Percentiles rank a stretch among this genome's conserved stretches.
phyloP scores from a whole-genome alignment of 2,888 invertebrate species.

The Drosophila peninsularis region DNA sequence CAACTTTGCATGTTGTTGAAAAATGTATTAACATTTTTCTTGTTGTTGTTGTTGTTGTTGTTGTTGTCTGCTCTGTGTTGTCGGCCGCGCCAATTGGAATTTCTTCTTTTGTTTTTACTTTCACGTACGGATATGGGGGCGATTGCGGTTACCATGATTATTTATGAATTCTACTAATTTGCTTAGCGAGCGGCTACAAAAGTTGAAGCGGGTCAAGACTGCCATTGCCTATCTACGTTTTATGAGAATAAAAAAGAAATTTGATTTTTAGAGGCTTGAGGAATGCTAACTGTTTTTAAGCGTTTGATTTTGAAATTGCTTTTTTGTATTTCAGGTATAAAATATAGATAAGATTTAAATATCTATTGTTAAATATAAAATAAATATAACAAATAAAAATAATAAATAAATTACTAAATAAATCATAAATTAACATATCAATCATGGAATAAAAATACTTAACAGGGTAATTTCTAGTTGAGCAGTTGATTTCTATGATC shows the following conservation, averaged over 20 bases:
- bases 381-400: background rate
- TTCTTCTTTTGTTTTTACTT: slow-evolving; percentile 74
- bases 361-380: background rate
- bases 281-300: slow-evolving; percentile 15
- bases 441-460: no score
- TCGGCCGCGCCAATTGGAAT: slow-evolving; percentile 61
- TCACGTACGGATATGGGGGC: slow-evolving; percentile 65
- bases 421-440: no score
- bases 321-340: background rate
- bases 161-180: slow-evolving; percentile 73
- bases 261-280: slow-evolving; percentile 44
- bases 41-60: slow-evolving; percentile 29
- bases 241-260: slow-evolving; percentile 60
- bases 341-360: background rate
- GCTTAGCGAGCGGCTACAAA: slow-evolving; percentile 59
- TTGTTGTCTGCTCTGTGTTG: slow-evolving; percentile 14
- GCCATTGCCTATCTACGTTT: slow-evolving; percentile 12
- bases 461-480: background rate
- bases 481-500: background rate
- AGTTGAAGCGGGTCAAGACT: slow-evolving; percentile 65
- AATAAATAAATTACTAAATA: background rate
- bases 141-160: slow-evolving; percentile 51
- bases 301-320: background rate
- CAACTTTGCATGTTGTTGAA: slow-evolving; percentile 69
- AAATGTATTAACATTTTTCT: slow-evolving; percentile 59